Conservation (phyloP, 1,140 invertebrate species). For the Drosophila ironensis region DNA sequence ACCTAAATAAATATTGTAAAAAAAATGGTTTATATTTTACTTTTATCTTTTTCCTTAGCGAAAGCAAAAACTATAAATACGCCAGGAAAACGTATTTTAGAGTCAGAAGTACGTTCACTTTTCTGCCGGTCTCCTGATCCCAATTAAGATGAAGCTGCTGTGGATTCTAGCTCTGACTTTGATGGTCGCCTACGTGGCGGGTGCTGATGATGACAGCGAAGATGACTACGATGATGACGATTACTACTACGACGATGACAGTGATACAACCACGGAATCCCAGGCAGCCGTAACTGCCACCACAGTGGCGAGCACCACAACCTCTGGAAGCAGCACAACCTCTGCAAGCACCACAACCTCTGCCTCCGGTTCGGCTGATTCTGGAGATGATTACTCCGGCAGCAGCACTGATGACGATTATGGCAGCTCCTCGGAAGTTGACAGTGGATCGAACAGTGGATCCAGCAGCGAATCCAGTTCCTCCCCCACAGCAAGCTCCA, state of each 20-base stretch:
- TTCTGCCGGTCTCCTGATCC: conserved; percentile 1
- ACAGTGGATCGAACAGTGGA: neutral
- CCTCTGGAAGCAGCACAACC: no score
- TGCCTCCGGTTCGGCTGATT: neutral
- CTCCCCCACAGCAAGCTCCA: neutral
- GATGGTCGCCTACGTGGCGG: conserved; percentile 1
- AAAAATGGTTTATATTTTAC: neutral
- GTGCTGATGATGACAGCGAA: neutral
- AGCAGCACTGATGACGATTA: neutral
- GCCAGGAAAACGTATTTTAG: neutral
- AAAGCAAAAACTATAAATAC: conserved; percentile 20
- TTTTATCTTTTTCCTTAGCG: neutral
- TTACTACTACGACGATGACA: neutral
- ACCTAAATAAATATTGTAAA: neutral
- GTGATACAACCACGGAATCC: neutral
- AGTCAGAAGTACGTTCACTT: neutral
- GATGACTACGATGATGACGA: neutral
- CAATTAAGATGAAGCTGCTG: conserved; percentile 6
- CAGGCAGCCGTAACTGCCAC: neutral
- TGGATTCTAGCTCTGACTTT: conserved; percentile 1
- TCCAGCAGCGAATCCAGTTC: neutral
- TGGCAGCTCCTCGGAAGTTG: neutral
- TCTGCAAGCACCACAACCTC: neutral
- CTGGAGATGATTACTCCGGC: neutral
- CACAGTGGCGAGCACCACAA: neutral